Conservation (phyloP, 2,888 invertebrate species). For the Protophormia terraenovae region DNA sequence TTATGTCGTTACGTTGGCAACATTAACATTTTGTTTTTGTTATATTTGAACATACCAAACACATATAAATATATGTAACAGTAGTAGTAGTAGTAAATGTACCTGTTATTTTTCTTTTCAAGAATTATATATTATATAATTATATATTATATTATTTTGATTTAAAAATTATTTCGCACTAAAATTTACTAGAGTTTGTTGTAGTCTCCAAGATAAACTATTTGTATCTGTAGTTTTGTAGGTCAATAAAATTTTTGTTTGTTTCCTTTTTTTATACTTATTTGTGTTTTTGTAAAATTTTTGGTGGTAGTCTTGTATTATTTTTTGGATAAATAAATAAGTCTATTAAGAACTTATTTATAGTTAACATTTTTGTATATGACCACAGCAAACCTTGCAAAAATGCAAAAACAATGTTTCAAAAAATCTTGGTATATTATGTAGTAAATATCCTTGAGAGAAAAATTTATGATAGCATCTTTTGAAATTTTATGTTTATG, state of each 20-base stretch:
- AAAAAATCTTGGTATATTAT: no score
- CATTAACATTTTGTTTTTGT: constrained; percentile 43
- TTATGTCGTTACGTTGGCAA: constrained; percentile 61
- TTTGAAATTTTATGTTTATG: no score
- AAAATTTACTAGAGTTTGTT: constrained; percentile 20
- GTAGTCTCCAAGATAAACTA: constrained; percentile 12
- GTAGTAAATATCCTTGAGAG: no score
- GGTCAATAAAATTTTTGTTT: constrained; percentile 37
- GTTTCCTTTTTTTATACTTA: not conserved
- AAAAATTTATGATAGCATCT: no score
- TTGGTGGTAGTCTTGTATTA: not conserved
- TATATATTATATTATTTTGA: constrained; percentile 32
- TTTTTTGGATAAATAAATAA: constrained; percentile 21
- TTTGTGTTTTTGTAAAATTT: not conserved
- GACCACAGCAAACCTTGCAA: no score
- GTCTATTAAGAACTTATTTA: constrained; percentile 26
- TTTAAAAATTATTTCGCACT: constrained; percentile 39
- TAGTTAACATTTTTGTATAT: constrained; percentile 10
- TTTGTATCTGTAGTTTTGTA: constrained; percentile 21
- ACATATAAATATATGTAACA: not conserved
- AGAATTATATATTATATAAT: not conserved
- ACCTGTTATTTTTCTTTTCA: constrained; percentile 32
- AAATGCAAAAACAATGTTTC: no score
- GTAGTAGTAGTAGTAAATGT: not conserved
- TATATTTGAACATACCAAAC: not conserved